Percentiles rank a stretch among this genome's conserved stretches.
These are phyloP conservation scores for Clostera curtula DNA, from an alignment of 2,888 invertebrate genomes.

Conservation along the genomic window DNA sequence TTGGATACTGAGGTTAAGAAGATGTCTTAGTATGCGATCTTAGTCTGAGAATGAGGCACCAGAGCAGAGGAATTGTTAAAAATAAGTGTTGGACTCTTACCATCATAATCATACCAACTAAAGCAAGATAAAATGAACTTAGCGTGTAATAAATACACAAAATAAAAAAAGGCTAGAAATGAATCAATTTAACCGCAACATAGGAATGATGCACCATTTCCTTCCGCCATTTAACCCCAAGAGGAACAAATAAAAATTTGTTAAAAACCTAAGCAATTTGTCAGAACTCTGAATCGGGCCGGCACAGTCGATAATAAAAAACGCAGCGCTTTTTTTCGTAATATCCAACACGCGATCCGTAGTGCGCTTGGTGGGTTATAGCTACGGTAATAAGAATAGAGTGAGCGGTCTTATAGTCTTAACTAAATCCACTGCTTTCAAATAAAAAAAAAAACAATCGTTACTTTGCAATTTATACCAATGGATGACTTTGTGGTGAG, in stretches of 20 bases:
- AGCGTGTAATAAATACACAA: not conserved
- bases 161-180: conserved; percentile 13
- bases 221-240: conserved; percentile 18
- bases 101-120: too few species aligned
- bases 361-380: conserved; percentile 30
- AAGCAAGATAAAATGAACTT: not conserved
- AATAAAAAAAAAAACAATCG: too few species aligned
- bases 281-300: conserved; percentile 60
- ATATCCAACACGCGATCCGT: conserved; percentile 61
- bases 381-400: too few species aligned
- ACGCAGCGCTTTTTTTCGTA: conserved; percentile 47
- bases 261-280: conserved; percentile 63
- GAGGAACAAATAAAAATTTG: conserved; percentile 33
- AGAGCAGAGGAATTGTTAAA: too few species aligned
- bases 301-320: conserved; percentile 66
- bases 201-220: conserved; percentile 17
- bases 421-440: too few species aligned
- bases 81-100: too few species aligned
- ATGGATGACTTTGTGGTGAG: too few species aligned
- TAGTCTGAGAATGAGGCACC: too few species aligned
- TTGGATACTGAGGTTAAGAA: too few species aligned
- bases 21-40: too few species aligned
- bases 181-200: conserved; percentile 8
- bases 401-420: too few species aligned
- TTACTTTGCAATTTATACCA: too few species aligned